Base-by-base conservation (phyloP, 2,113 vertebrate species). In the Nibea albiflora region DNA sequence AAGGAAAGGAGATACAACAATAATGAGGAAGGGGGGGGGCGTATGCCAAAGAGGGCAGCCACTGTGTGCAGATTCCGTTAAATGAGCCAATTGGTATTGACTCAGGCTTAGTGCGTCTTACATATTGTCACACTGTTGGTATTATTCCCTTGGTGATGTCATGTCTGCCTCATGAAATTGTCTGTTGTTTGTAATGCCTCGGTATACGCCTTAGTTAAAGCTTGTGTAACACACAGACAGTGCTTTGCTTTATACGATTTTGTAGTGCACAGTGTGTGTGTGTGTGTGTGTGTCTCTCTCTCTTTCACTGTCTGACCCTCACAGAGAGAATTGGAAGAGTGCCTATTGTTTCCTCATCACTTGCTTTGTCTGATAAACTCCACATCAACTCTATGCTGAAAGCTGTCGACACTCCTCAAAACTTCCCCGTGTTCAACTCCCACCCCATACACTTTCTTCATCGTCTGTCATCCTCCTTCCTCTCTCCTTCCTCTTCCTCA, bases 301-400 rank as follows among this genome's bases (percentile, higher is more conserved):
- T n/a, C n/a, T 82, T 87, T 89, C 74, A 78, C 88, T 68, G 88
- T 85, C 75, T 92, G 85, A 85, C 89, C 88, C 85, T 83, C 53
- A 54, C 71, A 61, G 78, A 73, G 85, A 89, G 76, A 90, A 90
- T 80, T 90, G 70, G 75, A 90, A 85, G 89, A 94, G 94, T 92
- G 86, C 80, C 77, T 76, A 83, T 94, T 92, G 88, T 93, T 93
- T 93, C 81, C 81, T 85, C 80, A 85, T 83, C 57, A 73, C 73
- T 79, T 76, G 81, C 87, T 88, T 80, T 87, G 86, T 93, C 89
- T 90, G 88, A 89, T 85, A 78, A 91, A 85, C 83, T 87, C 82
- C 71, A 61, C 78, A 72, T 63, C 74, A 58, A 83, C 80, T 86
- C 83, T 63, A n/a, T 69, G 56, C 63, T 60, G 64, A 85, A 84